Conservation (phyloP, 2,113 vertebrate species). For the Pseudopipra pipra region DNA sequence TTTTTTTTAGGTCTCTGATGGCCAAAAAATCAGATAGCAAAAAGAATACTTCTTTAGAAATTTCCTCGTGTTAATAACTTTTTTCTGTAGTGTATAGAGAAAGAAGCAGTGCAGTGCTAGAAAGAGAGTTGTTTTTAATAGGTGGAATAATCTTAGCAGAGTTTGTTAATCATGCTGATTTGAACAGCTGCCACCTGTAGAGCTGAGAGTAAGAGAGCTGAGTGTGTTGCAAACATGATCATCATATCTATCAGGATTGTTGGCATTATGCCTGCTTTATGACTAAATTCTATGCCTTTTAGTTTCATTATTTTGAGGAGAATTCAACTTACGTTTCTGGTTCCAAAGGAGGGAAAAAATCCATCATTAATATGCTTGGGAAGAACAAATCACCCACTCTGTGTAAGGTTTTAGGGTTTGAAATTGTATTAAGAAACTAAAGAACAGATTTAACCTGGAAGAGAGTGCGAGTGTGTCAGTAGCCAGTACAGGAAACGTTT, state of each 20-base stretch:
- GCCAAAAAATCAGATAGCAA: background rate
- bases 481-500: background rate
- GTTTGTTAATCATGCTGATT: background rate
- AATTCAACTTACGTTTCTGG: background rate
- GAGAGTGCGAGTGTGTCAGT: background rate
- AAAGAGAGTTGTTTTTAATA: background rate
- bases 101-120: background rate
- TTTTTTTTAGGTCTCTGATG: background rate
- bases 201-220: background rate
- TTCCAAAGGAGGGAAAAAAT: background rate
- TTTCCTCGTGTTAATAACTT: background rate
- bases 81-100: background rate
- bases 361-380: background rate
- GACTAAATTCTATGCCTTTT: background rate
- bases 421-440: background rate
- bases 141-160: background rate
- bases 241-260: background rate
- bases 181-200: background rate
- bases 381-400: background rate
- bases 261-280: background rate
- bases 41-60: background rate
- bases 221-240: background rate
- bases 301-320: background rate
- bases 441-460: background rate
- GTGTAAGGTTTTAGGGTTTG: background rate